These are phyloP conservation scores for Meganola albula DNA, from an alignment of 2,888 invertebrate species.

Conservation along the genomic window DNA sequence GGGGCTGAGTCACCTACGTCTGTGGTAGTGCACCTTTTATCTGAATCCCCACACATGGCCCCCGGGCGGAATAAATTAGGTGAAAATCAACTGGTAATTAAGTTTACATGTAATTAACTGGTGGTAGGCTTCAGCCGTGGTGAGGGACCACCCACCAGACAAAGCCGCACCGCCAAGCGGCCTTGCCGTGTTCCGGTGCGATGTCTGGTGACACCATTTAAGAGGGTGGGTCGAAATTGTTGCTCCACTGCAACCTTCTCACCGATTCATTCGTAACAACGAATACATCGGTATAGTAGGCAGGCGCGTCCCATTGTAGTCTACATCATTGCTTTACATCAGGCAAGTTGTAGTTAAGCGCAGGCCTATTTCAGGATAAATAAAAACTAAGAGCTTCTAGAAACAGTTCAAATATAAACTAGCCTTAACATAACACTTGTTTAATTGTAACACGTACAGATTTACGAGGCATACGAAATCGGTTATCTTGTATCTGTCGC, in stretches of 20 bases:
- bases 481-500: constrained; percentile 55
- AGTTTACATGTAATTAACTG: no score
- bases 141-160: no score
- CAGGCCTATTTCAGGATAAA: not conserved
- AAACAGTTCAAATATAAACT: constrained; percentile 15
- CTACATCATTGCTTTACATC: not conserved
- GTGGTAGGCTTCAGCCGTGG: no score
- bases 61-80: no score
- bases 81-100: no score
- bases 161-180: no score
- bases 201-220: no score
- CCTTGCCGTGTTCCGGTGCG: no score
- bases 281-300: not conserved
- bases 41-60: no score
- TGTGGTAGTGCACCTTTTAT: no score
- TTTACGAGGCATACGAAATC: constrained; percentile 54
- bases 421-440: constrained; percentile 35
- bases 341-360: not conserved
- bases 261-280: not conserved
- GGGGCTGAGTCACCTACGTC: no score
- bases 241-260: not conserved
- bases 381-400: not conserved
- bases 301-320: no score
- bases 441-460: constrained; percentile 56
- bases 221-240: not conserved